Conservation (phyloP, 2,797 vertebrate species). For the Lepilemur ruficaudatus region DNA sequence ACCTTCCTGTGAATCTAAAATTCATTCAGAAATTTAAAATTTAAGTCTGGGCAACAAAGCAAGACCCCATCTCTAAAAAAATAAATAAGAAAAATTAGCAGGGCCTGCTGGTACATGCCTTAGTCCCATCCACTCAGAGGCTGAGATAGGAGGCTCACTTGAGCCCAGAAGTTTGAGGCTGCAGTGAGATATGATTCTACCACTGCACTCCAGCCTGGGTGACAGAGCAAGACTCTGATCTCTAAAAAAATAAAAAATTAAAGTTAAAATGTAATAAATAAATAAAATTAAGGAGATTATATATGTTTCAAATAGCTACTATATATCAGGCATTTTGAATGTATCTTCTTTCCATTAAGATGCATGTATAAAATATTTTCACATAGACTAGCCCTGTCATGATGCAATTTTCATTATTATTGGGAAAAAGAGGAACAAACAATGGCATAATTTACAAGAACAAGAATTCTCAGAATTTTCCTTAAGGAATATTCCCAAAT, state of each 20-base stretch:
- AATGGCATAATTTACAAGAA: neutral
- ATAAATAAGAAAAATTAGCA: neutral
- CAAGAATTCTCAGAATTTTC: neutral
- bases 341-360: neutral
- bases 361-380: neutral
- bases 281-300: neutral
- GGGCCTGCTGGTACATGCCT: neutral
- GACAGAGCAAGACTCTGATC: neutral
- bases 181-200: neutral
- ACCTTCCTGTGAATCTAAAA: neutral
- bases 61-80: neutral
- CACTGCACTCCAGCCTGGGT: neutral
- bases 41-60: neutral
- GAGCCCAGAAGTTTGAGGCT: neutral
- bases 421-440: neutral
- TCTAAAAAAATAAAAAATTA: neutral
- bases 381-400: neutral
- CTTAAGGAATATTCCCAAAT: neutral
- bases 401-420: neutral
- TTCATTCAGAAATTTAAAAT: conserved; percentile 8
- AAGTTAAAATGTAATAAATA: neutral
- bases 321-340: neutral
- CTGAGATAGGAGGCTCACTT: neutral
- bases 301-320: neutral
- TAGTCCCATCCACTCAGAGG: neutral